phyloP scores from a whole-genome alignment of 1,140 invertebrate genomes.

The Agrilus planipennis region DNA sequence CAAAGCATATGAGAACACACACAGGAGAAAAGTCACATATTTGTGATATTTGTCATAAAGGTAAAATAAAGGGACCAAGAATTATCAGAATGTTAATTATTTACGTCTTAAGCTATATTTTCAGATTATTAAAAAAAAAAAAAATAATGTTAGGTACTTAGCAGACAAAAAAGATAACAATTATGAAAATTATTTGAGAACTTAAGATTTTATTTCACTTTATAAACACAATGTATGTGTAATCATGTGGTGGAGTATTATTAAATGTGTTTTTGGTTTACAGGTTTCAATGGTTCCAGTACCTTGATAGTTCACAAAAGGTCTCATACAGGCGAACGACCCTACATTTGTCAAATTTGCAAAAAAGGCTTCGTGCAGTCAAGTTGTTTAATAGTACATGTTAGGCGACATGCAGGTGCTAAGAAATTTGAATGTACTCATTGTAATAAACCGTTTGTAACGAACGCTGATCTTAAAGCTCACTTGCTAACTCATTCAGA shows the following conservation, averaged over 20 bases:
- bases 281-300: slow-evolving; percentile 32
- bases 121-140: not conserved
- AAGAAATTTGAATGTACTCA: slow-evolving; percentile 31
- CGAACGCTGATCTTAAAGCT: slow-evolving; percentile 30
- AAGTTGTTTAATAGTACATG: slow-evolving; percentile 28
- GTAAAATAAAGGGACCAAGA: slow-evolving; percentile 12
- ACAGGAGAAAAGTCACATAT: slow-evolving; percentile 38
- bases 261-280: slow-evolving; percentile 9
- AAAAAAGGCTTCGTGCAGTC: slow-evolving; percentile 29
- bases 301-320: slow-evolving; percentile 24
- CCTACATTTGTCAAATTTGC: slow-evolving; percentile 25
- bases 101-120: not conserved
- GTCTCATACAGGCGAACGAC: slow-evolving; percentile 28
- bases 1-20: slow-evolving; percentile 35
- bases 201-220: not conserved
- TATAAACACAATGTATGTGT: not conserved
- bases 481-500: slow-evolving; percentile 15
- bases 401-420: slow-evolving; percentile 25
- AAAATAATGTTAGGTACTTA: not conserved
- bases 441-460: slow-evolving; percentile 35
- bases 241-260: not conserved
- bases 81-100: not conserved
- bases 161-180: not conserved
- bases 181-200: slow-evolving; percentile 1
- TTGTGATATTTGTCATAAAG: slow-evolving; percentile 36